Conservation (phyloP, 2,888 invertebrate species). For the Caenorhabditis macrosperma region DNA sequence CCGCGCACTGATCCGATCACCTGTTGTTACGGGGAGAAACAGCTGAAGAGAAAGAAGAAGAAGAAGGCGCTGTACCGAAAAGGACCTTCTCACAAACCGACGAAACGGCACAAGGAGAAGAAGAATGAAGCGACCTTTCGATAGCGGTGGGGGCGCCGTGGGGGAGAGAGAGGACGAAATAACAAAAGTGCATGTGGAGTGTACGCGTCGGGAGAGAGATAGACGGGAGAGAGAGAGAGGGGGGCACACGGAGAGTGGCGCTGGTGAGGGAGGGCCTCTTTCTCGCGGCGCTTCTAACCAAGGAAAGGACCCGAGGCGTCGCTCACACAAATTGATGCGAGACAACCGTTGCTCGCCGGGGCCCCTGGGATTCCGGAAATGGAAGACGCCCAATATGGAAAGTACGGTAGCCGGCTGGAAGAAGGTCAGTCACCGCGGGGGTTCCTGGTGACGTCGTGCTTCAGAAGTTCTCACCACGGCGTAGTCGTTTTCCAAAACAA, state of each 20-base stretch:
- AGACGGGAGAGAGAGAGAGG: constrained; percentile 30
- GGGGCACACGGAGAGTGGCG: no score
- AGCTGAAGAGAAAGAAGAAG: background rate
- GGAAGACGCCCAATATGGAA: background rate
- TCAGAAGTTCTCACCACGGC: background rate
- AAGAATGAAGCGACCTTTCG: constrained; percentile 33
- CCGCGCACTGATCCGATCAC: background rate
- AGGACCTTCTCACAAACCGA: background rate
- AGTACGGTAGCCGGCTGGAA: constrained; percentile 1
- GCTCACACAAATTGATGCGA: constrained; percentile 45
- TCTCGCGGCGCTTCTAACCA: constrained; percentile 1
- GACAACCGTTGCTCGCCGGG: constrained; percentile 10
- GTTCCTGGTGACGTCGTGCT: background rate
- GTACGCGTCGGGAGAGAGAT: constrained; percentile 25
- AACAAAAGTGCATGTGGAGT: constrained; percentile 58
- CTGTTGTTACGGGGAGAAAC: background rate
- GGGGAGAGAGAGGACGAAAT: constrained; percentile 34
- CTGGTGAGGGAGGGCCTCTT: background rate
- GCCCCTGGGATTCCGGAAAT: constrained; percentile 12
- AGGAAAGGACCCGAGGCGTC: constrained; percentile 27
- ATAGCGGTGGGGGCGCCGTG: constrained; percentile 22
- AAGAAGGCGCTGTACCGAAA: background rate
- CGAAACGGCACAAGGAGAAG: constrained; percentile 5
- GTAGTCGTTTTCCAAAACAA: background rate
- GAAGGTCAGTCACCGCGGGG: background rate